These are phyloP conservation scores for Ips nitidus DNA, from an alignment of 1,140 invertebrate genomes.

Conservation along the genomic window DNA sequence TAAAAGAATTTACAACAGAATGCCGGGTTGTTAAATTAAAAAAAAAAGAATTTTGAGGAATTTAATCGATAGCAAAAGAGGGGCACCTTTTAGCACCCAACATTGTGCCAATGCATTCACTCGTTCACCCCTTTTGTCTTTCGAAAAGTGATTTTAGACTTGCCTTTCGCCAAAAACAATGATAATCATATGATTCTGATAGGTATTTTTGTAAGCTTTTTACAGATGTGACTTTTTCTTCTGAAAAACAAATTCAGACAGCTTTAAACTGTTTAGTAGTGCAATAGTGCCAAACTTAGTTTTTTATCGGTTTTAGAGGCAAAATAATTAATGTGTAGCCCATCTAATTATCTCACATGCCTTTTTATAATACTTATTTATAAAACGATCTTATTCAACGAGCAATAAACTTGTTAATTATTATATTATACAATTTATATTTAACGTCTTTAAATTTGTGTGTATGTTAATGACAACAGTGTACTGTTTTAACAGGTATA, in stretches of 20 bases:
- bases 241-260: not conserved
- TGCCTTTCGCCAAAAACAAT: slow-evolving; percentile 37
- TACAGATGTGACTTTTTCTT: slow-evolving; percentile 27
- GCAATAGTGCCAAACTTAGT: slow-evolving; percentile 41
- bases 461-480: slow-evolving; percentile 13
- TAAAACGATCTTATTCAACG: not conserved
- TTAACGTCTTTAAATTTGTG: slow-evolving; percentile 5
- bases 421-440: slow-evolving; percentile 14
- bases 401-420: slow-evolving; percentile 7
- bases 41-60: too few relatives aligned
- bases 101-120: too few relatives aligned
- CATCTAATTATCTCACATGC: too few relatives aligned
- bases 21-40: too few relatives aligned
- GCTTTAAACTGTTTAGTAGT: slow-evolving; percentile 1
- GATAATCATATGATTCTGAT: not conserved
- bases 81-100: too few relatives aligned
- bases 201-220: slow-evolving; percentile 41
- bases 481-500: slow-evolving; percentile 29
- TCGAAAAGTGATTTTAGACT: slow-evolving; percentile 36
- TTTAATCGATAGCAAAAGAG: too few relatives aligned
- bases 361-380: too few relatives aligned
- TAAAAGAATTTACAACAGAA: too few relatives aligned
- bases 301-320: too few relatives aligned
- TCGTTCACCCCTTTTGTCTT: too few relatives aligned
- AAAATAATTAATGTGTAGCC: too few relatives aligned